phyloP scores from a whole-genome alignment of 2,113 vertebrate species.

The Gobiocypris rarus region DNA sequence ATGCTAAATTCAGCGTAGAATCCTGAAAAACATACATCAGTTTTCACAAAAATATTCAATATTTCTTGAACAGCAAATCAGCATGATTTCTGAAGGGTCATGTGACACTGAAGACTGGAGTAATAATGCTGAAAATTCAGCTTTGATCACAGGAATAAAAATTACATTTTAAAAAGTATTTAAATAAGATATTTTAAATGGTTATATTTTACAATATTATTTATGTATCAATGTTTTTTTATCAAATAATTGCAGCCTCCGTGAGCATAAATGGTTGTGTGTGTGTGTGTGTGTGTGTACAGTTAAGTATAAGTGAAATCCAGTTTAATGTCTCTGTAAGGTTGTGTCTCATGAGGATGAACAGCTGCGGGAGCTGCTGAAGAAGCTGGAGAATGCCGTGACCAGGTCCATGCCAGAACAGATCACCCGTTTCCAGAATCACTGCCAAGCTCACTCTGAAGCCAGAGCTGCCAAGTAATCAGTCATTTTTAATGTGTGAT shows the following conservation, averaged over 20 bases:
- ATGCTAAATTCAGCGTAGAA: too few relatives aligned
- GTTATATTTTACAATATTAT: not conserved
- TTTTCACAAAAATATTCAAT: too few relatives aligned
- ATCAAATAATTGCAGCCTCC: not conserved
- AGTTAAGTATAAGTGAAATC: too few relatives aligned
- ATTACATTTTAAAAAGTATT: not conserved
- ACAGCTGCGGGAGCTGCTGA: conserved; percentile 80
- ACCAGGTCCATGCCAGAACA: conserved; percentile 89
- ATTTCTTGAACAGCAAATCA: not conserved
- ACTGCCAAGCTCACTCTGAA: conserved; percentile 84
- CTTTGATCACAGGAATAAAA: not conserved
- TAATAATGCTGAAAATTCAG: not conserved
- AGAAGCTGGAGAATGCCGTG: conserved; percentile 88
- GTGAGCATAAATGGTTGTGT: not conserved
- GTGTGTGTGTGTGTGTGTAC: not conserved
- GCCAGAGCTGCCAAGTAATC: conserved; percentile 86
- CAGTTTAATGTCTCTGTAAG: not conserved
- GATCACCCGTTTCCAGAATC: conserved; percentile 84
- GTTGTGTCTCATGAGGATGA: conserved; percentile 70
- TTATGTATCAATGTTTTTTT: not conserved
- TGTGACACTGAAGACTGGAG: not conserved
- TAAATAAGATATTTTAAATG: not conserved
- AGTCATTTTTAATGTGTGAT: not conserved
- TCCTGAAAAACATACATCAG: too few relatives aligned
- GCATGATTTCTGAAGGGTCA: not conserved